Evolutionary conservation across 2,888 invertebrate species (phyloP).

Genomic region (Drosophila siamana): DNA sequence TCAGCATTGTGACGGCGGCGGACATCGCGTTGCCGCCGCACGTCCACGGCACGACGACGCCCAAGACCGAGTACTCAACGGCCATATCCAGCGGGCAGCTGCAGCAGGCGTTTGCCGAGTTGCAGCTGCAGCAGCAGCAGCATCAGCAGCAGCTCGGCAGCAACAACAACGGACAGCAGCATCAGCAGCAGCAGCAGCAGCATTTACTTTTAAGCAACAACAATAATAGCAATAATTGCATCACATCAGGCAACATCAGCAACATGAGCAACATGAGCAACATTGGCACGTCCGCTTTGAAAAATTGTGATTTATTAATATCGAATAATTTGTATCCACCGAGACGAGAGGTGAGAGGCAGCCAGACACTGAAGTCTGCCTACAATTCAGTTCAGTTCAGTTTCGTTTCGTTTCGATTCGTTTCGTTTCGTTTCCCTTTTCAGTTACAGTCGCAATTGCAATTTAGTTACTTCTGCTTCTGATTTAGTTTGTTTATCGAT

Average conservation of each 20-base stretch:
- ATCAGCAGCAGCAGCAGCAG: slow-evolving; percentile 48
- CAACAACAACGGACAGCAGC: slow-evolving; percentile 46
- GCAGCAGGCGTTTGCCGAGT: slow-evolving; percentile 71
- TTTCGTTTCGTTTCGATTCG: not conserved
- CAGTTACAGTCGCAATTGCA: too few species aligned
- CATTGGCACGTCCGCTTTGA: slow-evolving; percentile 69
- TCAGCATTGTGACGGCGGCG: slow-evolving; percentile 58
- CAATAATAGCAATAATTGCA: slow-evolving; percentile 80
- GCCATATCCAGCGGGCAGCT: slow-evolving; percentile 77
- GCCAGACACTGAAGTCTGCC: too few species aligned
- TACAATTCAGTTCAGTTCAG: not conserved
- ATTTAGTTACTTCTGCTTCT: too few species aligned
- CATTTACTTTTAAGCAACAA: slow-evolving; percentile 79
- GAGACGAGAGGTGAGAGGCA: slow-evolving; percentile 84
- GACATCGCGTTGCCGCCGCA: slow-evolving; percentile 56
- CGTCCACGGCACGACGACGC: slow-evolving; percentile 75
- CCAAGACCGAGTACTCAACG: slow-evolving; percentile 79
- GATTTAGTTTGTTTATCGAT: too few species aligned
- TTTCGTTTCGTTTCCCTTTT: too few species aligned
- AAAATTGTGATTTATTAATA: slow-evolving; percentile 85
- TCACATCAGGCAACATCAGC: slow-evolving; percentile 40
- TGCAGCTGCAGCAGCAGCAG: slow-evolving; percentile 51
- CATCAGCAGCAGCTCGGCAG: slow-evolving; percentile 56
- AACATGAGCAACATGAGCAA: slow-evolving; percentile 35
- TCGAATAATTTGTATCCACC: slow-evolving; percentile 85